Percentiles rank a stretch among this genome's conserved stretches.
phyloP scores from a whole-genome alignment of 1,140 invertebrate species.

The Apis florea region DNA sequence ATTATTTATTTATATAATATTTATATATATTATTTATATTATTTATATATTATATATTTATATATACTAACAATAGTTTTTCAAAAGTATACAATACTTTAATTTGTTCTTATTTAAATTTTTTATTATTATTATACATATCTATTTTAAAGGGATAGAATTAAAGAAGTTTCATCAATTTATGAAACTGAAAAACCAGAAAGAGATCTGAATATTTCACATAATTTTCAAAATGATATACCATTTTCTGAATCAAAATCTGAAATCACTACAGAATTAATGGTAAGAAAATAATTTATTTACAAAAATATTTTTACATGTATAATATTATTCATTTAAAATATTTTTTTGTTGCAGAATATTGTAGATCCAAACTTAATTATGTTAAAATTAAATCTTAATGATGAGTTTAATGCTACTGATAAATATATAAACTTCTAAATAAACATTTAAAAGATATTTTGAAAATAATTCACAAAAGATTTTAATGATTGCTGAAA shows the following conservation, averaged over 20 bases:
- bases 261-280: constrained; percentile 60
- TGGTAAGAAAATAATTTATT: constrained; percentile 62
- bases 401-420: constrained; percentile 65
- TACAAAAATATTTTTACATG: constrained; percentile 9
- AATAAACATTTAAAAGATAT: constrained; percentile 43
- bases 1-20: no score
- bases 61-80: neutral
- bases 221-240: constrained; percentile 38
- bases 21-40: no score
- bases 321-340: constrained; percentile 30
- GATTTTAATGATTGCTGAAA: neutral
- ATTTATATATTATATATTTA: no score
- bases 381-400: constrained; percentile 72
- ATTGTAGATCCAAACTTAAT: constrained; percentile 73
- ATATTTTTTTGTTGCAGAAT: constrained; percentile 64
- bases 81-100: neutral
- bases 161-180: constrained; percentile 56
- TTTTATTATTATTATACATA: neutral
- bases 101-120: neutral
- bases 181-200: constrained; percentile 67
- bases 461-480: constrained; percentile 34
- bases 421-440: constrained; percentile 44
- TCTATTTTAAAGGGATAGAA: constrained; percentile 66
- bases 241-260: constrained; percentile 35
- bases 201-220: constrained; percentile 60